Conservation (phyloP, 2,797 vertebrate species). For the Sebastolobus alascanus region DNA sequence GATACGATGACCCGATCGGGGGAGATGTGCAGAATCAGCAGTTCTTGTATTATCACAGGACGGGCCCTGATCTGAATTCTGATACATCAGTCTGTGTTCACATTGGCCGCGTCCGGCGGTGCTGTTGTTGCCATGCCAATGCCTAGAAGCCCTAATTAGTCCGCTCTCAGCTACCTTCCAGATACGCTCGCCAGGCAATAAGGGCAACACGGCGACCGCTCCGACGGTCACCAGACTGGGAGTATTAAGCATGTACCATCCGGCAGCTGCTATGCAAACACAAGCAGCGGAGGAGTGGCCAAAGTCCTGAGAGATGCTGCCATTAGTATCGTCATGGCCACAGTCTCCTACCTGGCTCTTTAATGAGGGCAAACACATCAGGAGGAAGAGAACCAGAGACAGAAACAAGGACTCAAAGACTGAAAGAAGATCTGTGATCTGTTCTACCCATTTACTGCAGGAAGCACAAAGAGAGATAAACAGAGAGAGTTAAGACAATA, state of each 20-base stretch:
- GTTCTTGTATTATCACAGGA: slow-evolving; percentile 30
- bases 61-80: slow-evolving; percentile 37
- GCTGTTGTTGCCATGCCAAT: slow-evolving; percentile 69
- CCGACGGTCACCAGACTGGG: slow-evolving; percentile 33
- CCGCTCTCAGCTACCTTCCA: slow-evolving; percentile 36
- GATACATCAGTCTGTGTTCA: slow-evolving; percentile 20
- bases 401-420: background rate
- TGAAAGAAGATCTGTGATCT: background rate
- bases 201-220: slow-evolving; percentile 13
- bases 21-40: slow-evolving; percentile 11
- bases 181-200: slow-evolving; percentile 30
- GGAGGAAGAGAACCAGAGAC: background rate
- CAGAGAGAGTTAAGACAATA: background rate
- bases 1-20: slow-evolving; percentile 25
- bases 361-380: slow-evolving; percentile 51
- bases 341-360: slow-evolving; percentile 29
- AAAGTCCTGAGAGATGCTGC: slow-evolving; percentile 62
- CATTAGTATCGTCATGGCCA: slow-evolving; percentile 60
- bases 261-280: slow-evolving; percentile 62
- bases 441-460: background rate
- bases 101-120: slow-evolving; percentile 2
- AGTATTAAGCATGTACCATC: slow-evolving; percentile 47
- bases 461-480: background rate
- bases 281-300: slow-evolving; percentile 59
- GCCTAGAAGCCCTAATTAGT: slow-evolving; percentile 55